phyloP scores from a whole-genome alignment of 2,113 vertebrate genomes.

The Salvelinus sp. region DNA sequence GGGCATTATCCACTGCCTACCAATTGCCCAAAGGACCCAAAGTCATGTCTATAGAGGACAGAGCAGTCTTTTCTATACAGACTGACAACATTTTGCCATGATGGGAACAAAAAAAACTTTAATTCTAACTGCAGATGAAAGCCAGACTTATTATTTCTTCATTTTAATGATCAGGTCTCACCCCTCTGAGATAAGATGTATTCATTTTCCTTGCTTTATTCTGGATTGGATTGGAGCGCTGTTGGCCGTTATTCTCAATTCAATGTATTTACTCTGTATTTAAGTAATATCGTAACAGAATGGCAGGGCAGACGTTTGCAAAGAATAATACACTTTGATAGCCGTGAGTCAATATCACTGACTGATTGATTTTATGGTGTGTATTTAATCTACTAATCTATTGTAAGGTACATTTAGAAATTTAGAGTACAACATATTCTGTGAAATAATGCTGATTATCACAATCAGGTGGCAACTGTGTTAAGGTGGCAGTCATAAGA shows the following conservation, averaged over 20 bases:
- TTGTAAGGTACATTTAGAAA: too few relatives aligned
- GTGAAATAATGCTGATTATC: too few relatives aligned
- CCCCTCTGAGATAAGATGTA: slow-evolving; percentile 56
- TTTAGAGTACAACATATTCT: too few relatives aligned
- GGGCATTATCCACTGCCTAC: slow-evolving; percentile 27
- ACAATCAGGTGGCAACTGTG: too few relatives aligned
- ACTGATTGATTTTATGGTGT: too few relatives aligned
- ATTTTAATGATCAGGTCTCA: slow-evolving; percentile 58
- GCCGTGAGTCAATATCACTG: too few relatives aligned
- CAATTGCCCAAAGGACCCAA: slow-evolving; percentile 8
- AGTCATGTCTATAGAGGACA: neutral
- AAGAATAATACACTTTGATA: too few relatives aligned
- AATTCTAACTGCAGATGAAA: slow-evolving; percentile 16
- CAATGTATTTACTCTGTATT: slow-evolving; percentile 52
- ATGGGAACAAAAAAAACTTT: neutral
- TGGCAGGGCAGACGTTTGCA: too few relatives aligned
- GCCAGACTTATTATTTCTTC: slow-evolving; percentile 37
- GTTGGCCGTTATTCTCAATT: slow-evolving; percentile 52
- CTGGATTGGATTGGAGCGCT: slow-evolving; percentile 52
- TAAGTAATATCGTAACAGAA: too few relatives aligned
- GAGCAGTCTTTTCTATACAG: neutral
- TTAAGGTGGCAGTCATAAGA: too few relatives aligned
- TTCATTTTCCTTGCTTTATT: slow-evolving; percentile 49
- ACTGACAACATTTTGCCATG: neutral
- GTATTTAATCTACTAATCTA: too few relatives aligned